Evolutionary conservation across 1,140 invertebrate genomes (phyloP), one percentile per base, ranked within the genome.

Genomic region (Drosophila azteca): DNA sequence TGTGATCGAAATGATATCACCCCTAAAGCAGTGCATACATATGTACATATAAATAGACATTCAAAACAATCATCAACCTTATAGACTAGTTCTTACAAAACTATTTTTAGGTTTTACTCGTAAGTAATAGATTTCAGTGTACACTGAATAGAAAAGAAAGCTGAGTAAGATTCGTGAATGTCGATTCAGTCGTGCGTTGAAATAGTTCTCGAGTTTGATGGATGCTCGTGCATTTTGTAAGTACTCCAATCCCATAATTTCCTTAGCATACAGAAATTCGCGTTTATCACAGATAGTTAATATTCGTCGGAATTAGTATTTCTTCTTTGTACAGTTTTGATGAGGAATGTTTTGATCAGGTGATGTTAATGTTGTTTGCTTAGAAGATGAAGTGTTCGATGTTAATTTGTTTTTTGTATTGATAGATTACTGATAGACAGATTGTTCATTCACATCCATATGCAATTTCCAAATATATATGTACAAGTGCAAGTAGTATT

Each of bases 271-370:
- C 59, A 45, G 11, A 57, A 39, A 26, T 55, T 26, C 64, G 31
- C 65, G 29, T 41, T 67, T 55, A 8, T 43, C 43, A 70, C 67
- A 69, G 20, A 26, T 69, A 15, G 67, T 70, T 70, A 69, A 20
- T 58, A 31, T 3, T 44, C 45, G 29, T 51, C 65, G 13, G 35
- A 24, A 31, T 69, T 44, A 41, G 35, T 22, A 11, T 39, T 13
- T 13, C 11, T 46, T 48, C 24, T 68, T 44, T 69, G 64, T 69
- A 69, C 66, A 69, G 7, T 69, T 46, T 43, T 22, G 13, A n/a
- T 35, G n/a, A n/a, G 65, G 48, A 31, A 26, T 5, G 3, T 24
- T 20, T 11, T 11, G 17, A 68, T 69, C 45, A n/a, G 8, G 20
- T 17, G 11, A 24, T 41, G 35, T 29, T 53, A 24, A 17, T 11